Percentiles rank a stretch among this genome's conserved stretches.
Evolutionary conservation across 2,113 vertebrate genomes (phyloP).

Genomic region (Phylloscopus trochiloides): DNA sequence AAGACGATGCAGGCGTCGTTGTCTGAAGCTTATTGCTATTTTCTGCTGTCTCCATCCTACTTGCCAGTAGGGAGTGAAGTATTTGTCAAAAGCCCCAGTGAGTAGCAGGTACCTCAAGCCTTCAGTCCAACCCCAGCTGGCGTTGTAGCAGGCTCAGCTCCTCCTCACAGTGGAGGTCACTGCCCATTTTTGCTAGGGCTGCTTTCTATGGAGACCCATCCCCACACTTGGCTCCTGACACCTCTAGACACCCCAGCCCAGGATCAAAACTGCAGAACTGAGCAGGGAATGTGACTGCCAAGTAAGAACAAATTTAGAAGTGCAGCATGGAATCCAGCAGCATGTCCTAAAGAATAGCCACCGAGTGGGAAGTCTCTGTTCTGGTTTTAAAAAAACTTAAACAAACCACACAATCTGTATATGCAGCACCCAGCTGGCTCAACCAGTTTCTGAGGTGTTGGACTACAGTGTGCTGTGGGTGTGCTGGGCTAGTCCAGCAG

Average conservation of each 20-base stretch:
- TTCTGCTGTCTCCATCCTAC: neutral
- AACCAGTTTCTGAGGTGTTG: neutral
- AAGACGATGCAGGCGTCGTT: neutral
- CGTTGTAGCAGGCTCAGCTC: neutral
- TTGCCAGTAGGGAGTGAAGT: neutral
- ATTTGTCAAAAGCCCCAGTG: neutral
- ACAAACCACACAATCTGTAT: neutral
- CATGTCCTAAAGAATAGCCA: neutral
- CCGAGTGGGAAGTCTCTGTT: neutral
- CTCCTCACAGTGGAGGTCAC: neutral
- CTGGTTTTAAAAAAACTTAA: neutral
- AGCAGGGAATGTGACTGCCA: neutral
- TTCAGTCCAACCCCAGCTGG: neutral
- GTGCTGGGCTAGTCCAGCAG: neutral
- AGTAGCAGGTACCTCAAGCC: neutral
- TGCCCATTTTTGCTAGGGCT: neutral
- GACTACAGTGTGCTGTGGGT: neutral
- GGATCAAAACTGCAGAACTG: neutral
- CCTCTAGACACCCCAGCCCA: neutral
- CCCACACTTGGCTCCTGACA: neutral
- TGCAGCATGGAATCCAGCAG: constrained; percentile 4
- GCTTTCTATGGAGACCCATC: neutral
- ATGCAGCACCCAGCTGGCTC: neutral
- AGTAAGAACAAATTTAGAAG: neutral
- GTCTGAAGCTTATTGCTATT: neutral